A percentile compares a stretch with the other conserved stretches of the same genome.
Conservation (phyloP, 2,888 invertebrate species). For the Plagodis pulveraria region DNA sequence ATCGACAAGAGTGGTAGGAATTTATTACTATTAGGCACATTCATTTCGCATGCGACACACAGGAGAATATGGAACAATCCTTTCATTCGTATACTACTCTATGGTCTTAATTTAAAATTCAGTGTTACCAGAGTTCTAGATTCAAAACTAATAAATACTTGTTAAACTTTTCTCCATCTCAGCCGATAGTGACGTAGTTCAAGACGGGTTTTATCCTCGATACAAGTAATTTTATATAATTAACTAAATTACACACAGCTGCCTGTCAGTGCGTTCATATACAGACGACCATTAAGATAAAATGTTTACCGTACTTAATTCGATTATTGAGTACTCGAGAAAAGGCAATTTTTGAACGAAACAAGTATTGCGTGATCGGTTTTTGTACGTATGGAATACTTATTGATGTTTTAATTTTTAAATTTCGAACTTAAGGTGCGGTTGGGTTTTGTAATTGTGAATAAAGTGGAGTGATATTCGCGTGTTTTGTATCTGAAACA, state of each 20-base stretch:
- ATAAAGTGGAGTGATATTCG: too few species aligned
- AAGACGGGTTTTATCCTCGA: slow-evolving; percentile 58
- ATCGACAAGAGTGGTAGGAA: too few species aligned
- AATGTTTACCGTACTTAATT: slow-evolving; percentile 78
- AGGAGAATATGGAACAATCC: too few species aligned
- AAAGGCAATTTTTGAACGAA: slow-evolving; percentile 43
- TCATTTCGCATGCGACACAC: too few species aligned
- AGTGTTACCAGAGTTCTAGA: slow-evolving; percentile 1
- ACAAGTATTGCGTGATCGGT: slow-evolving; percentile 17
- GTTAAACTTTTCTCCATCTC: slow-evolving; percentile 28
- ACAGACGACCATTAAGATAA: slow-evolving; percentile 64
- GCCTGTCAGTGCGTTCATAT: slow-evolving; percentile 56
- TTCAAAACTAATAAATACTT: slow-evolving; percentile 17
- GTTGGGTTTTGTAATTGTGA: neutral
- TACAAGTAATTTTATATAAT: slow-evolving; percentile 73
- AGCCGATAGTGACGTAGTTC: slow-evolving; percentile 39
- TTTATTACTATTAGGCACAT: too few species aligned
- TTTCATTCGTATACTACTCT: too few species aligned
- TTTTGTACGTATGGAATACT: slow-evolving; percentile 6
- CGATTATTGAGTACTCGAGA: slow-evolving; percentile 60
- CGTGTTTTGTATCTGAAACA: too few species aligned
- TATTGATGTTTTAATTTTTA: too few species aligned
- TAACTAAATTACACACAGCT: slow-evolving; percentile 70
- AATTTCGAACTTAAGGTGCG: neutral
- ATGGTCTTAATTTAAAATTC: too few species aligned